Evolutionary conservation across 2,113 vertebrate genomes (phyloP), one percentile per base, ranked within the genome.

Genomic region (Dendrocopos noguchii): DNA sequence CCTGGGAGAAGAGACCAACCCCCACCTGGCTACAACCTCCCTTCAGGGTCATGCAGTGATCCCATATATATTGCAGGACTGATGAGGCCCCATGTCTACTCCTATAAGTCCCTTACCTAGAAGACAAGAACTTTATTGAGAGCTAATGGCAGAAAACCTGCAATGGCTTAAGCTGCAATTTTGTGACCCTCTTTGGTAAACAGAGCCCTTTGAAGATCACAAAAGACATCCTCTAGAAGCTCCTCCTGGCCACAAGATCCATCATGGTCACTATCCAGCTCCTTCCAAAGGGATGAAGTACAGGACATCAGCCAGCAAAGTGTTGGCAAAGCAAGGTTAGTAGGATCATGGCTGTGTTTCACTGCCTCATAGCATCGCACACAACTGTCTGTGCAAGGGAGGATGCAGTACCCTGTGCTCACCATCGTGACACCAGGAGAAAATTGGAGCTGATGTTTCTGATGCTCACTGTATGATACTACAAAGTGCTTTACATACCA

Each of bases 201-300:
- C 21, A 31, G 44, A 42, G 7, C 8, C 20, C 25, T 56, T 71
- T 33, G 50, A 24, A 10, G 33, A 52, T n/a, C 50, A 57, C 15
- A 21, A 20, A 47, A 80, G 4, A 19, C 5, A 1, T 66, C 7
- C 22, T 53, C 12, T n/a, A 25, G 19, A 17, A 80, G 8, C 11
- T 74, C 7, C 57, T 75, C 28, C 20, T 12, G 15, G 25, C 11
- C 2, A 0, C 5, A 31, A 55, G 27, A 6, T 29, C 12, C 31
- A n/a, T 13, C 0, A 0, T n/a, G 12, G 7, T 16, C 53, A 47
- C 31, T 14, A 34, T 3, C 4, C 44, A 60, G 2, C 4, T n/a
- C 20, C 31, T 78, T 13, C 22, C n/a, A 15, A 46, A 18, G 12
- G 11, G 4, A 13, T 39, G 33, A 42, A 66, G 3, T 12, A 3